Evolutionary conservation across 2,797 vertebrate species (phyloP), one percentile per base, ranked within the genome.

Genomic region (Pempheris klunzingeri): DNA sequence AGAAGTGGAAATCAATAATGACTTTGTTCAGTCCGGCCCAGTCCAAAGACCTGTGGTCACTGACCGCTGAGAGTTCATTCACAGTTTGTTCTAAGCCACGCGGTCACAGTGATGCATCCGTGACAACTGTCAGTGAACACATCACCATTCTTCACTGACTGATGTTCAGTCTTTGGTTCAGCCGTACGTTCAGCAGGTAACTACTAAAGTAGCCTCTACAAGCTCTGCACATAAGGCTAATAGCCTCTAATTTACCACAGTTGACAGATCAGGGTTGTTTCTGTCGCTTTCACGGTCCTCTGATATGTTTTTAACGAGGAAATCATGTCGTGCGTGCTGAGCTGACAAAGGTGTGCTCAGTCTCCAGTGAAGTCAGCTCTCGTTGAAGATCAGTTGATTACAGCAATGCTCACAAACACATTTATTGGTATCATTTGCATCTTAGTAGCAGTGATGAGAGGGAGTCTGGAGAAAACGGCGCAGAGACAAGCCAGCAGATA

Each of bases 371-470:
- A 22, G 17, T 38, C 55, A 38, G 55, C 15, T 39, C n/a, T 39
- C 12, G 38, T 49, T 11, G 9, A 18, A 65, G 13, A 38, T 24
- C 7, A 0, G n/a, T 24, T 6, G 14, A 38, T 26, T 32, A 32
- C 30, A 3, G 30, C 6, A n/a, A n/a, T n/a, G n/a, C n/a, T n/a
- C n/a, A n/a, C 47, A 75, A 70, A 78, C 54, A 63, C 55, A 68
- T 80, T 87, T 62, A 77, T 50, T 26, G 61, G 61, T n/a, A 26
- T 63, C 58, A 83, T 85, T 53, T 78, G 38, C 26, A 67, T 82
- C 67, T 74, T 24, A 39, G 49, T 53, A 8, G 15, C 34, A 1
- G 3, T 43, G 24, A 46, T 34, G 18, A 66, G 30, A 46, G 38
- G 9, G 9, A 57, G 20, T n/a, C 26, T n/a, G 13, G 60, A 70